Percentiles rank a stretch among this genome's conserved stretches.
phyloP scores from a whole-genome alignment of 64 coral and sea anemone genomes.

The Porites australiensis region DNA sequence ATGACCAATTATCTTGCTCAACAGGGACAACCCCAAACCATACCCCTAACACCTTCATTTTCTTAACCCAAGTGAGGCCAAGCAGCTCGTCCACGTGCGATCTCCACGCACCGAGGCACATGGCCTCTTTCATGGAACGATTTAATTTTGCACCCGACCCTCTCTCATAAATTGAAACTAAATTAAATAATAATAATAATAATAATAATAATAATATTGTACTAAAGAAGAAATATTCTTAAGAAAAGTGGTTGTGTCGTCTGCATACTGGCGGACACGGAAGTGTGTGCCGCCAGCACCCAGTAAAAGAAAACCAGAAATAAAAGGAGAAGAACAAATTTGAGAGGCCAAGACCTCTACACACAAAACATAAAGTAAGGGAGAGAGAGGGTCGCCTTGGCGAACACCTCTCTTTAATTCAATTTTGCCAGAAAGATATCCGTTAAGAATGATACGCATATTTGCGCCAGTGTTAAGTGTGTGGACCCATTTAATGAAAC shows the following conservation, averaged over 20 bases:
- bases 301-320: neutral
- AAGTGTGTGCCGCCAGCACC: neutral
- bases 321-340: neutral
- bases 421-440: neutral
- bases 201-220: too few relatives aligned
- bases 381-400: neutral
- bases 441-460: slow-evolving; percentile 1
- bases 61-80: neutral
- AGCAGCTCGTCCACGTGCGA: neutral
- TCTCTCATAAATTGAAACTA: neutral
- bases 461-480: neutral
- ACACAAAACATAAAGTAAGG: neutral
- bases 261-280: slow-evolving; percentile 1
- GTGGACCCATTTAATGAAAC: neutral
- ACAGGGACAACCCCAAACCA: neutral
- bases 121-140: neutral
- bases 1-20: neutral
- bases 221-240: neutral
- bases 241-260: slow-evolving; percentile 20
- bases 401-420: neutral
- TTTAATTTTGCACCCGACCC: slow-evolving; percentile 32
- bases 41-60: slow-evolving; percentile 1
- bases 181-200: neutral
- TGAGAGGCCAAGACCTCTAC: neutral
- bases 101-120: slow-evolving; percentile 1